Evolutionary conservation across 2,888 invertebrate genomes (phyloP).

Genomic region (Heteromyza rotundicornis): DNA sequence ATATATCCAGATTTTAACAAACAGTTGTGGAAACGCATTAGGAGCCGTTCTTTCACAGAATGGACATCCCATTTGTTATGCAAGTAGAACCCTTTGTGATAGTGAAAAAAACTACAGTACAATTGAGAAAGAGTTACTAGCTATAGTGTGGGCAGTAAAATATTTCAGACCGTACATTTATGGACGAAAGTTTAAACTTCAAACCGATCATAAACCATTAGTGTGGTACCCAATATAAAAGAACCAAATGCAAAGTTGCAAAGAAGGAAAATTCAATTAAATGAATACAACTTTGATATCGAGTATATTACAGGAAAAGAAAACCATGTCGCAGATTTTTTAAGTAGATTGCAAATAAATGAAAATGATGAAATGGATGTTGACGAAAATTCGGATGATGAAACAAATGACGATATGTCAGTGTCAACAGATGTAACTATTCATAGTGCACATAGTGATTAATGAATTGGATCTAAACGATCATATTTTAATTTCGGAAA

Average conservation of each 20-base stretch:
- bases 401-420: not conserved
- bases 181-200: not conserved
- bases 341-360: constrained; percentile 7
- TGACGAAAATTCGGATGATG: not conserved
- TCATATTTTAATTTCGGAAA: constrained; percentile 13
- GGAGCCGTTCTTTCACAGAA: constrained; percentile 17
- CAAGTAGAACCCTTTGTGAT: constrained; percentile 1
- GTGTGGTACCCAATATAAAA: constrained; percentile 5
- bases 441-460: constrained; percentile 6
- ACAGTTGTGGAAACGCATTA: not conserved
- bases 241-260: constrained; percentile 11
- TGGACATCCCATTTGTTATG: constrained; percentile 5
- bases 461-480: constrained; percentile 2
- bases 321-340: constrained; percentile 12
- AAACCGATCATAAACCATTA: constrained; percentile 12
- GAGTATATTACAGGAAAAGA: constrained; percentile 9
- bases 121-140: constrained; percentile 12
- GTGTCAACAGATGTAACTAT: constrained; percentile 5
- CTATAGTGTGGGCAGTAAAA: constrained; percentile 13
- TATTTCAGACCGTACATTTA: constrained; percentile 1
- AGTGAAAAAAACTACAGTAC: constrained; percentile 3
- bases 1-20: constrained; percentile 6
- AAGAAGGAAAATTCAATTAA: constrained; percentile 7
- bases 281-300: constrained; percentile 1
- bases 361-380: constrained; percentile 6